A percentile compares a stretch with the other conserved stretches of the same genome.
Evolutionary conservation across 1,140 invertebrate species (phyloP).

Genomic region (Drosophila guanche): DNA sequence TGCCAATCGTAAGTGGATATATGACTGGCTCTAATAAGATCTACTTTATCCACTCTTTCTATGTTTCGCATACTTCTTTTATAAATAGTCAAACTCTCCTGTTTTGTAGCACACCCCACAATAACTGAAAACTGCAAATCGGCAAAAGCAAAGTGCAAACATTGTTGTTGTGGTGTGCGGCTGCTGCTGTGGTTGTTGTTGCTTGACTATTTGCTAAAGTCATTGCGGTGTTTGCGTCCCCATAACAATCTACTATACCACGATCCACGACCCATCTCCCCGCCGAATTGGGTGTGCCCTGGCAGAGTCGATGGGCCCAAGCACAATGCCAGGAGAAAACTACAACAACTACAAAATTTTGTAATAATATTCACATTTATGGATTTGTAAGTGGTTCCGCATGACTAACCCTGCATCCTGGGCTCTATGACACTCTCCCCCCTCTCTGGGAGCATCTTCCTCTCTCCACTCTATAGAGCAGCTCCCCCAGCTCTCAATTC

Average conservation of each 20-base stretch:
- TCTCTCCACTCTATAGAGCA: background rate
- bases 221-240: conserved; percentile 65
- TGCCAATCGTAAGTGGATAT: no score
- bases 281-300: conserved; percentile 33
- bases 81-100: no score
- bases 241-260: background rate
- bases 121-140: conserved; percentile 68
- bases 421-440: conserved; percentile 1
- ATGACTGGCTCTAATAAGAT: no score
- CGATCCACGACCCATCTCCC: conserved; percentile 9
- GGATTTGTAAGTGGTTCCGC: conserved; percentile 80
- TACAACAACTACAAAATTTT: conserved; percentile 65
- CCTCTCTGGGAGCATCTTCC: conserved; percentile 9
- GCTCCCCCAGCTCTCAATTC: no score
- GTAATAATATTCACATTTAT: conserved; percentile 82
- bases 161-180: conserved; percentile 46
- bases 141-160: conserved; percentile 79
- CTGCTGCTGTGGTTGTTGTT: conserved; percentile 47
- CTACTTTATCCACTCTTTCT: no score
- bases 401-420: conserved; percentile 67
- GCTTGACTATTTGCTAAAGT: conserved; percentile 79
- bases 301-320: conserved; percentile 39
- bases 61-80: no score
- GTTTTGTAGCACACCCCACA: background rate
- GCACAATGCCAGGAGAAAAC: conserved; percentile 55